Evolutionary conservation across 2,113 vertebrate genomes (phyloP).

Genomic region (Eurypyga helias): DNA sequence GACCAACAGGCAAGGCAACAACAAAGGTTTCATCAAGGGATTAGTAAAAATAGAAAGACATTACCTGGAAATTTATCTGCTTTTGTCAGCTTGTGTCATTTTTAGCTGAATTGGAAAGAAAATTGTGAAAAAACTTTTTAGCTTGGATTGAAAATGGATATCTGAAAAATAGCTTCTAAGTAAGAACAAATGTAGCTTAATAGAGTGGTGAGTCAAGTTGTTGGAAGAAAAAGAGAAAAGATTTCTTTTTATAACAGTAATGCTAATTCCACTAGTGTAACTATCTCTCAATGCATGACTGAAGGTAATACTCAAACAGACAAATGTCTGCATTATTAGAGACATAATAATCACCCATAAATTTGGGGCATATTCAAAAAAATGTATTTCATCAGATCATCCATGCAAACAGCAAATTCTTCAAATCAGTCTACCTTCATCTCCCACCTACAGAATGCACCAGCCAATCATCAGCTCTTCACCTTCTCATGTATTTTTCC

Average conservation of each 20-base stretch:
- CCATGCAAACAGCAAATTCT: neutral
- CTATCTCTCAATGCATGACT: neutral
- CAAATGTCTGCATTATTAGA: neutral
- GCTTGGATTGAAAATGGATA: neutral
- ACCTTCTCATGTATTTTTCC: neutral
- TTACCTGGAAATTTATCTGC: neutral
- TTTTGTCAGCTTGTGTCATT: neutral
- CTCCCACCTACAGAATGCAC: neutral
- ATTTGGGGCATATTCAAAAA: neutral
- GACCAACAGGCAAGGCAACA: neutral
- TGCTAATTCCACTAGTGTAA: neutral
- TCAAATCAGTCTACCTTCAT: neutral
- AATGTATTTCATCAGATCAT: neutral
- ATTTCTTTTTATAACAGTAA: slow-evolving; percentile 9
- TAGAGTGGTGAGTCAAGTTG: neutral
- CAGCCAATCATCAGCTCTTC: neutral
- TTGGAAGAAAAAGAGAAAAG: neutral
- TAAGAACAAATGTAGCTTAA: slow-evolving; percentile 27
- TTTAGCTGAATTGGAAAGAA: neutral
- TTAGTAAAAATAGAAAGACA: neutral
- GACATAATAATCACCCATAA: neutral
- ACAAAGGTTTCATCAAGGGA: neutral
- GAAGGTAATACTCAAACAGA: slow-evolving; percentile 12
- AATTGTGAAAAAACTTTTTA: neutral
- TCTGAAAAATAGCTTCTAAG: slow-evolving; percentile 9